Evolutionary conservation across 2,113 vertebrate genomes (phyloP).

Genomic region (Collichthys lucidus): DNA sequence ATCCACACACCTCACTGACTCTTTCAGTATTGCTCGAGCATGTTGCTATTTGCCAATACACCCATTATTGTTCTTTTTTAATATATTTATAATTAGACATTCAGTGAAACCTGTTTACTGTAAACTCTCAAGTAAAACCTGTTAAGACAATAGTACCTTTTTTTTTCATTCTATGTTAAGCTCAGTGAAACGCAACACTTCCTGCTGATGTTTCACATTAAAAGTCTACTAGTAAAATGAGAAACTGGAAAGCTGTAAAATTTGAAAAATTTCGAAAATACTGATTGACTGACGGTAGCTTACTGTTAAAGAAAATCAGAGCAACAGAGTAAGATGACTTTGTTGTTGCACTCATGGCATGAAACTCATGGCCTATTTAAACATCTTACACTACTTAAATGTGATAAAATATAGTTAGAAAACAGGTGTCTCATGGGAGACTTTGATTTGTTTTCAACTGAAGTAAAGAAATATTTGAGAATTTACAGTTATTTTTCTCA

Average conservation of each 20-base stretch:
- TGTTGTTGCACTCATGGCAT: background rate
- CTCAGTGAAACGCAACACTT: background rate
- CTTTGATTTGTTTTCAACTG: background rate
- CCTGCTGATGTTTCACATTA: constrained; percentile 14
- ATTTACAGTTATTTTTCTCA: constrained; percentile 37
- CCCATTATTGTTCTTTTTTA: constrained; percentile 28
- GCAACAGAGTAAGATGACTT: background rate
- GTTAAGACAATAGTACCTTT: no score
- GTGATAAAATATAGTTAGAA: background rate
- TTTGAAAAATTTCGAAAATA: constrained; percentile 14
- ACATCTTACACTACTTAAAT: background rate
- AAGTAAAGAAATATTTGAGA: constrained; percentile 36
- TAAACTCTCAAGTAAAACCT: constrained; percentile 60
- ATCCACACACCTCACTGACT: constrained; percentile 28
- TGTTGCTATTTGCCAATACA: background rate
- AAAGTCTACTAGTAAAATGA: background rate
- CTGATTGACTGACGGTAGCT: background rate
- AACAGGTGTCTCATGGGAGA: background rate
- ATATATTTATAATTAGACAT: constrained; percentile 6
- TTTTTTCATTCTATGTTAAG: background rate
- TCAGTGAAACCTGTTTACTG: constrained; percentile 12
- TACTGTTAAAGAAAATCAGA: background rate
- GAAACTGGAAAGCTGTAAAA: background rate
- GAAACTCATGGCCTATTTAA: background rate
- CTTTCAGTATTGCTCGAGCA: constrained; percentile 35